phyloP scores from a whole-genome alignment of 2,113 vertebrate genomes.

The Prolemur simus region DNA sequence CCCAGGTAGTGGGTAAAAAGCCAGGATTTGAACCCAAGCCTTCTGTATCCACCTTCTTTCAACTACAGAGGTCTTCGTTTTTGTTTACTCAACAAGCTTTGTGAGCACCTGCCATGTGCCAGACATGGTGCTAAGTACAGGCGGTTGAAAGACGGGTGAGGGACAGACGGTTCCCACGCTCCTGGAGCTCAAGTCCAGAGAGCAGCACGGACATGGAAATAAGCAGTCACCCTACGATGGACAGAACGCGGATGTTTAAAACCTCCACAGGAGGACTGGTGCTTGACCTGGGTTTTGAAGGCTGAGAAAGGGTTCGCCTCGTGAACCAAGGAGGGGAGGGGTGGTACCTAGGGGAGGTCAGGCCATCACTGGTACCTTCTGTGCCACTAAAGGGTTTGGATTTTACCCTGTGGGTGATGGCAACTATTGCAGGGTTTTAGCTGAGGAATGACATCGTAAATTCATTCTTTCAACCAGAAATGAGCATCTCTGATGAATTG shows the following conservation, averaged over 20 bases:
- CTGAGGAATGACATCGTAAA: background rate
- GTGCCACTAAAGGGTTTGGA: background rate
- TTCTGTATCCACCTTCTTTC: background rate
- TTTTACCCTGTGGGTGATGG: background rate
- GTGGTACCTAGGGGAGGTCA: fast-evolving
- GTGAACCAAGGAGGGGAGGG: background rate
- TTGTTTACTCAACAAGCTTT: background rate
- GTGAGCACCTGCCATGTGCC: background rate
- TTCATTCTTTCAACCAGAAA: background rate
- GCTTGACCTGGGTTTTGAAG: background rate
- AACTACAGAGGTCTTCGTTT: background rate
- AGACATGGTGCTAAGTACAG: fast-evolving
- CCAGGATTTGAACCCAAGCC: background rate
- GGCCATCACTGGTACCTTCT: background rate
- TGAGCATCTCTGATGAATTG: background rate
- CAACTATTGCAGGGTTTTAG: background rate
- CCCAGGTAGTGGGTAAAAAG: background rate
- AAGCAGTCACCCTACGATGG: background rate
- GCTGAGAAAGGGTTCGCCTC: background rate
- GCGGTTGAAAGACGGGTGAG: too few species aligned
- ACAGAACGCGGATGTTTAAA: background rate
- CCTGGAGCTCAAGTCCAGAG: background rate
- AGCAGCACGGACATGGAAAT: background rate
- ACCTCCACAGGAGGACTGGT: background rate
- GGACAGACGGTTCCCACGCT: too few species aligned